Base-by-base conservation (phyloP, 2,888 invertebrate genomes). In the Mesodorylaimus sp. region DNA sequence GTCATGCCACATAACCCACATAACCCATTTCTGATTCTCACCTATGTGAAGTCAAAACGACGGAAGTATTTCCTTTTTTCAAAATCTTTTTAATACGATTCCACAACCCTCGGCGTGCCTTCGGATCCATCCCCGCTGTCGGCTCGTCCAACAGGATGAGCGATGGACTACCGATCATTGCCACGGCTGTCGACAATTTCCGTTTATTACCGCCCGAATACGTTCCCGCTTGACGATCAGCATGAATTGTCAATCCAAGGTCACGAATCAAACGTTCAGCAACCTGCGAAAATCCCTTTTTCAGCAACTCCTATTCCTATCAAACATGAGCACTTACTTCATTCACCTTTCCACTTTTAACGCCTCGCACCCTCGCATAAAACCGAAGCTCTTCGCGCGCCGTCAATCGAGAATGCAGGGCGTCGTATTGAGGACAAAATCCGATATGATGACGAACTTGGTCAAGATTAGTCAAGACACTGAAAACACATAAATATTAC, bases 391-490 rank as follows among this genome's bases (percentile, higher is more conserved):
- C 81, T 64, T 89, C 85, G 49, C 71, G 70, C 0, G 82, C 73
- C 0, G 83, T 85, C 42, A 89, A 71, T 48, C 83, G 73, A 0
- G 78, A 75, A 62, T 85, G 81, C 47, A 88, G 69, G 0, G 87
- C 84, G 69, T 88, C 85, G 60, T 78, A 82, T 70, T 89, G 88
- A 0, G 88, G 87, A 65, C 88, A 89, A 67, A 88, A 89, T 32
- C 83, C 83, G 67, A 79, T 69, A 53, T 68, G 65, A 52, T 69
- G 66, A 37, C 73, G 64, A 1, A 71, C 74, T 37, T 61, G 48
- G 51, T 68, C 63, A 53, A 71, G 59, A 46, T 72, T 66, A 16
- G 59, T 61, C 41, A 63, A 59, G n/a, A 75, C 69, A 60, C 73
- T 73, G 61, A 51, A 60, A 58, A 39, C 26, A 26, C 10, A 43